Evolutionary conservation across 1,140 invertebrate genomes (phyloP).

Genomic region (Micrasema longulum): DNA sequence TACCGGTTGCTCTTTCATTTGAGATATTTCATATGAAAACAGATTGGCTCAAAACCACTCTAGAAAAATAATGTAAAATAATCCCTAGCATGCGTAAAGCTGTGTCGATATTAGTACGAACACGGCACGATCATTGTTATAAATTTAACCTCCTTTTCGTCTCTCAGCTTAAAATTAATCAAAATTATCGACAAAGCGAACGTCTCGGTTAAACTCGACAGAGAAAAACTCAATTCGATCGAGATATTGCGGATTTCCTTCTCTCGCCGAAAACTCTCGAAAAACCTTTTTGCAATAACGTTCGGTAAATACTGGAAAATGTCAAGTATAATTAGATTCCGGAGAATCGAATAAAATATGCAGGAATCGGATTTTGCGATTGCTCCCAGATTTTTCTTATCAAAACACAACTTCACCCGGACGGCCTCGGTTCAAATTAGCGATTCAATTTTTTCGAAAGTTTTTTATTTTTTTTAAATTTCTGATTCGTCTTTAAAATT

Average conservation of each 20-base stretch:
- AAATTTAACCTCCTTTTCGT: no score
- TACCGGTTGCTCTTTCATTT: background rate
- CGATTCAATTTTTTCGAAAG: constrained; percentile 31
- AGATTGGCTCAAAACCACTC: background rate
- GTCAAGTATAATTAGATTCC: constrained; percentile 33
- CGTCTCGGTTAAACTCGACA: background rate
- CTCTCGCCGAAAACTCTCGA: background rate
- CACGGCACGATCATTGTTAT: no score
- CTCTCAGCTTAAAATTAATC: no score
- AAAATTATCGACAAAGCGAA: no score
- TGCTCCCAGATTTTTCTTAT: constrained; percentile 30
- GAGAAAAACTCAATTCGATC: background rate
- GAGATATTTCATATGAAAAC: background rate
- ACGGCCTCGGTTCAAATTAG: constrained; percentile 29
- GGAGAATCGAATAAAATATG: constrained; percentile 41
- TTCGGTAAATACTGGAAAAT: constrained; percentile 28
- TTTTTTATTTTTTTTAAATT: constrained; percentile 20
- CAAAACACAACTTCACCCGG: constrained; percentile 23
- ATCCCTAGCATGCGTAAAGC: background rate
- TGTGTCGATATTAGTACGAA: no score
- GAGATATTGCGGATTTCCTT: constrained; percentile 4
- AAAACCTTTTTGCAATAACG: constrained; percentile 19
- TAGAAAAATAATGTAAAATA: background rate
- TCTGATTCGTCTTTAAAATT: constrained; percentile 5
- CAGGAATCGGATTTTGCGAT: constrained; percentile 41